Conservation (phyloP, 2,797 vertebrate genomes). For the Loris lydekkerianus region DNA sequence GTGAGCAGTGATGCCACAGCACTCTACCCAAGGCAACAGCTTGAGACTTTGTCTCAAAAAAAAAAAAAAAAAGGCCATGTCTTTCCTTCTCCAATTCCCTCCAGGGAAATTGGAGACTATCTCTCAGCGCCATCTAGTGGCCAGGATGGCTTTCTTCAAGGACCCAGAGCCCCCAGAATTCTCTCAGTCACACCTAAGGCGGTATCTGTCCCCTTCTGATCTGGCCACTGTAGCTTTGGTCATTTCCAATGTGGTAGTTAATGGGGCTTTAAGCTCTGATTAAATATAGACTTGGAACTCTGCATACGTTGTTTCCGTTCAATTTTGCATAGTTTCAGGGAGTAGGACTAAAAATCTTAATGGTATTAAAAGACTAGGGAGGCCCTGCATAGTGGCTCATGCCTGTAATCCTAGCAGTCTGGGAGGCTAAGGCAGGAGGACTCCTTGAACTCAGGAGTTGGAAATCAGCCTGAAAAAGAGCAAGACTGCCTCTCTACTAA, state of each 20-base stretch:
- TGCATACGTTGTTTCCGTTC: neutral
- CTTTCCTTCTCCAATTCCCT: neutral
- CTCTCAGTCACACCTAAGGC: neutral
- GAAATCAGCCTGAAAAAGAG: too few species aligned
- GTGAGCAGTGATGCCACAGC: too few species aligned
- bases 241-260: neutral
- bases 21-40: too few species aligned
- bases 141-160: neutral
- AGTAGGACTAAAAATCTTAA: neutral
- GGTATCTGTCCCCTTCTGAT: neutral
- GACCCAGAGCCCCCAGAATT: neutral
- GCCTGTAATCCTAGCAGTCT: too few species aligned
- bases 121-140: slow-evolving; percentile 83
- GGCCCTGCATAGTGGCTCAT: too few species aligned
- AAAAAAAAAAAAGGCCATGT: neutral
- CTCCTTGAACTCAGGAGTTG: too few species aligned
- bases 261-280: neutral
- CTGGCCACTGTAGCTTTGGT: neutral
- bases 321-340: slow-evolving; percentile 40
- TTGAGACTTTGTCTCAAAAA: too few species aligned
- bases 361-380: neutral
- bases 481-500: too few species aligned
- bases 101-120: neutral
- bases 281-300: slow-evolving; percentile 21
- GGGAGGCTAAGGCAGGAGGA: too few species aligned